Percentiles rank a stretch among this genome's conserved stretches.
phyloP scores from a whole-genome alignment of 2,797 vertebrate genomes.

The Sebastes minor region DNA sequence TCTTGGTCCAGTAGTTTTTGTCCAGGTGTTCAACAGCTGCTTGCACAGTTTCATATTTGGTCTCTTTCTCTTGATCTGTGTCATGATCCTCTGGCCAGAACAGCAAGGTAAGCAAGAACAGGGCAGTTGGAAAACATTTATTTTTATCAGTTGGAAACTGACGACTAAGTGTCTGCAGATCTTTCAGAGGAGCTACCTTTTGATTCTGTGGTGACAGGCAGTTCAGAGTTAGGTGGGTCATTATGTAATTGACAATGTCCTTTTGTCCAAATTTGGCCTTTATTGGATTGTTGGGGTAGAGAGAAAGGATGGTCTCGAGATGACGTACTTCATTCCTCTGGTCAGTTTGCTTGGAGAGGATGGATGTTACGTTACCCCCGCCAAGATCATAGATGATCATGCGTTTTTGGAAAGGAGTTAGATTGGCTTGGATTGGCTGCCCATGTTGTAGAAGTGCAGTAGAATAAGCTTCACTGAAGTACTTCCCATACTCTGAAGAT shows the following conservation, averaged over 20 bases:
- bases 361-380: constrained; percentile 83
- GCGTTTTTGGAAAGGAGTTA: constrained; percentile 74
- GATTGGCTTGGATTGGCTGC: background rate
- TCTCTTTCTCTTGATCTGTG: constrained; percentile 58
- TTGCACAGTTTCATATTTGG: constrained; percentile 78
- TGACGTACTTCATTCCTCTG: constrained; percentile 62
- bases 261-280: constrained; percentile 68
- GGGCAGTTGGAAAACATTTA: constrained; percentile 73
- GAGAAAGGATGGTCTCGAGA: constrained; percentile 76
- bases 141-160: constrained; percentile 75
- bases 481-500: constrained; percentile 77
- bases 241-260: constrained; percentile 81
- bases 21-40: constrained; percentile 79
- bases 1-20: constrained; percentile 71
- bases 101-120: constrained; percentile 84
- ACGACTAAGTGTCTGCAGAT: constrained; percentile 75
- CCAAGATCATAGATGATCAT: constrained; percentile 82
- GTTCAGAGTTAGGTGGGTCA: constrained; percentile 80
- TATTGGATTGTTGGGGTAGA: constrained; percentile 75
- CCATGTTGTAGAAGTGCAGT: too few relatives aligned
- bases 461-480: constrained; percentile 65
- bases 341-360: constrained; percentile 81
- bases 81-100: constrained; percentile 88
- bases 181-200: constrained; percentile 62
- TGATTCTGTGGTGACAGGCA: constrained; percentile 71